phyloP scores from a whole-genome alignment of 2,113 vertebrate species.

The Megalops atlanticus region DNA sequence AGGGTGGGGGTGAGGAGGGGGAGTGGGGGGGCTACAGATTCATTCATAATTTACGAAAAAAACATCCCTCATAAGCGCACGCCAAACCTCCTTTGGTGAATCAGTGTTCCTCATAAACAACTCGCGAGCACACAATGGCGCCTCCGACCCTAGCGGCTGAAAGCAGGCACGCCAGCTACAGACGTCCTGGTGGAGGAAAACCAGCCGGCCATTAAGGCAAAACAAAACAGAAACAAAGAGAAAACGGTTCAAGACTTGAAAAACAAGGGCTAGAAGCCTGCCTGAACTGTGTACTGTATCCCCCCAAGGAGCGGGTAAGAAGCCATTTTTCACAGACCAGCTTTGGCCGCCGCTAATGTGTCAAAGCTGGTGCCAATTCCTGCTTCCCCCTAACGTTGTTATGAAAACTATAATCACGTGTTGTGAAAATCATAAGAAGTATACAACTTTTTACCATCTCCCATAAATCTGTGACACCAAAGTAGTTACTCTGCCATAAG shows the following conservation, averaged over 20 bases:
- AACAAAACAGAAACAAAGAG: slow-evolving; percentile 27
- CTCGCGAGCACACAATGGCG: slow-evolving; percentile 67
- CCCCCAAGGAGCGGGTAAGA: background rate
- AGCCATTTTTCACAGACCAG: background rate
- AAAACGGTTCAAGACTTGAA: slow-evolving; percentile 5
- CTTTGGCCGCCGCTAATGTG: background rate
- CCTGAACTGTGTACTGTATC: background rate
- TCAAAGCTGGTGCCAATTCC: slow-evolving; percentile 10
- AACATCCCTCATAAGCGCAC: slow-evolving; percentile 26
- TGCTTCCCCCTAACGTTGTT: background rate
- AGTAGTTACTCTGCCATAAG: background rate
- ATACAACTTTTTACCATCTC: background rate
- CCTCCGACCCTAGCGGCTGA: slow-evolving; percentile 48
- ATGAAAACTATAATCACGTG: background rate
- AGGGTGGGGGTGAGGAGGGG: slow-evolving; percentile 44
- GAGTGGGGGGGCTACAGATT: slow-evolving; percentile 54
- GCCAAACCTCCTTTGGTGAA: slow-evolving; percentile 66
- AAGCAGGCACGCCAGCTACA: slow-evolving; percentile 28
- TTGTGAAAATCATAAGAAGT: background rate
- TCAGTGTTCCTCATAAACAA: slow-evolving; percentile 68
- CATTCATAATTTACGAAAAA: slow-evolving; percentile 60
- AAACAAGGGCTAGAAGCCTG: background rate
- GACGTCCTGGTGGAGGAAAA: slow-evolving; percentile 29
- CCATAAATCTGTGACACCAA: background rate
- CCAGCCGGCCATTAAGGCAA: slow-evolving; percentile 25